phyloP scores from a whole-genome alignment of 2,797 vertebrate species.

The Sorex maritimensis region DNA sequence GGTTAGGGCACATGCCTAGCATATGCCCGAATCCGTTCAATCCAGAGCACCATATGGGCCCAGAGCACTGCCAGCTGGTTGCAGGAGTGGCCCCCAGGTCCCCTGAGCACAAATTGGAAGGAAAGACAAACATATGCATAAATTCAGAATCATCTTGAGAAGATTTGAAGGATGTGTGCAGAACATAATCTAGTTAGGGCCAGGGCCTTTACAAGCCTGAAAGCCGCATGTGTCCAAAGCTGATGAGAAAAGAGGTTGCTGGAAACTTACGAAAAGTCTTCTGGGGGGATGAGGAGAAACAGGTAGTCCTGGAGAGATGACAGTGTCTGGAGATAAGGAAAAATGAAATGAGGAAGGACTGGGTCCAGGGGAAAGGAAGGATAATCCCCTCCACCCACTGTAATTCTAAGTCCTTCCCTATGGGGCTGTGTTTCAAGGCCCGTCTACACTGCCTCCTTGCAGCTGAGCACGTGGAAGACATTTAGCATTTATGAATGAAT shows the following conservation, averaged over 20 bases:
- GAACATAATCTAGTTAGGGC: neutral
- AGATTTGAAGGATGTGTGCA: neutral
- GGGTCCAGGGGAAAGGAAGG: neutral
- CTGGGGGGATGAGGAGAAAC: neutral
- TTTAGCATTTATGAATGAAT: neutral
- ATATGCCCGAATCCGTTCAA: neutral
- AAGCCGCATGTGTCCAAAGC: slow-evolving; percentile 8
- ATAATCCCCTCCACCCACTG: neutral
- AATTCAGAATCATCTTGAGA: neutral
- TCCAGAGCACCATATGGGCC: too few relatives aligned
- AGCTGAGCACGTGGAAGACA: neutral
- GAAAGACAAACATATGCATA: too few relatives aligned
- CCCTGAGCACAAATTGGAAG: too few relatives aligned
- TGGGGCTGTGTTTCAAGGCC: neutral
- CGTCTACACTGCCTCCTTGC: neutral
- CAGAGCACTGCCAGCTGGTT: too few relatives aligned
- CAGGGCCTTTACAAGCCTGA: neutral
- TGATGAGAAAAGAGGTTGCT: neutral
- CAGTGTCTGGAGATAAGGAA: neutral
- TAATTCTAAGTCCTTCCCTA: neutral
- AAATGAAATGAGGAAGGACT: neutral
- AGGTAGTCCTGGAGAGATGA: neutral
- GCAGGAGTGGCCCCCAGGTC: too few relatives aligned
- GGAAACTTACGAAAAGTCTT: neutral
- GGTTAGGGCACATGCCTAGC: neutral